A percentile compares a stretch with the other conserved stretches of the same genome.
phyloP scores from a whole-genome alignment of 1,140 invertebrate species.

The Anastatus disparis region DNA sequence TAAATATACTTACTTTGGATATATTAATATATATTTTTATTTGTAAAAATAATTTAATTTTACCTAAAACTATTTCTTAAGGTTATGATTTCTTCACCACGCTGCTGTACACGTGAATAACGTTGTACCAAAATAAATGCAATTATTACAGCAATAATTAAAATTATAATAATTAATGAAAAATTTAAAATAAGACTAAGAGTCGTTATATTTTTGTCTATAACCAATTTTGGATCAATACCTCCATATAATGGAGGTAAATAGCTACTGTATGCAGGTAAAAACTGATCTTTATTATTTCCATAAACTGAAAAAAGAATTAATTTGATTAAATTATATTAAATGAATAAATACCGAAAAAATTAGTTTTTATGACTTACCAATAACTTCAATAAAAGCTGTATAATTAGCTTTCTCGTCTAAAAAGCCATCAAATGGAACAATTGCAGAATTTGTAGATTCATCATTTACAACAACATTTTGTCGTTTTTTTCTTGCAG shows the following conservation, averaged over 20 bases:
- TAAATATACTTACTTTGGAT: not conserved
- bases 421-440: conserved; percentile 75
- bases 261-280: conserved; percentile 62
- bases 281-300: conserved; percentile 46
- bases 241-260: conserved; percentile 59
- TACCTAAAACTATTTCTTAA: conserved; percentile 76
- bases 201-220: conserved; percentile 51
- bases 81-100: conserved; percentile 82
- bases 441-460: conserved; percentile 42
- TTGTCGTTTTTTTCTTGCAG: conserved; percentile 49
- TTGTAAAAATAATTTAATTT: no score
- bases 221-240: conserved; percentile 51
- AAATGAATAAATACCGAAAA: no score
- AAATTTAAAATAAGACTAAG: conserved; percentile 64
- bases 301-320: conserved; percentile 58
- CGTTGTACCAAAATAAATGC: conserved; percentile 78
- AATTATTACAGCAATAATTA: conserved; percentile 74
- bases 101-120: conserved; percentile 75
- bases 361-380: conserved; percentile 66
- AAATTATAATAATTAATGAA: conserved; percentile 72
- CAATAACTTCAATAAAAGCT: conserved; percentile 83
- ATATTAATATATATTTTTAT: no score
- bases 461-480: conserved; percentile 42
- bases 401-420: conserved; percentile 84
- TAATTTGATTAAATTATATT: no score